Conservation (phyloP, 2,888 invertebrate species). For the Agrochola litura region DNA sequence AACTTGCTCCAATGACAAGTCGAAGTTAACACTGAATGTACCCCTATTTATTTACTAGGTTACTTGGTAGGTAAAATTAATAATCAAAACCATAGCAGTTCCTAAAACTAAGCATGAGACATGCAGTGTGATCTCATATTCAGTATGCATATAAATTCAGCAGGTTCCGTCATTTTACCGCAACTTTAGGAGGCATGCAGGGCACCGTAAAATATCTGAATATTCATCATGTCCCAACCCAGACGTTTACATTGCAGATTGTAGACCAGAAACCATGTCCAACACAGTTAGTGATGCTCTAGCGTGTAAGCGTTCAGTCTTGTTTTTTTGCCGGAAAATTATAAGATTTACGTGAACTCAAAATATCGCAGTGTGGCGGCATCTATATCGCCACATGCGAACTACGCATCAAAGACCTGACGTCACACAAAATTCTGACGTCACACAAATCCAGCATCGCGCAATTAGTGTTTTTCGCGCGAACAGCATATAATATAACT, state of each 20-base stretch:
- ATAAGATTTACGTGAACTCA: not conserved
- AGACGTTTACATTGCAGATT: slow-evolving; percentile 51
- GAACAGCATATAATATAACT: too few relatives aligned
- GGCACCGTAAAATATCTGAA: slow-evolving; percentile 38
- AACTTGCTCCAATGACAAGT: not conserved
- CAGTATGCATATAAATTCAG: slow-evolving; percentile 8
- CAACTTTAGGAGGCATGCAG: not conserved
- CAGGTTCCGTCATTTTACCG: not conserved
- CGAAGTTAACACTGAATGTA: not conserved
- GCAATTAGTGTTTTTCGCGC: too few relatives aligned
- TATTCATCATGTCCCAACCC: slow-evolving; percentile 32
- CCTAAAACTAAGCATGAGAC: not conserved
- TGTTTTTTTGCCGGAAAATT: not conserved
- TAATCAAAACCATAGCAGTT: not conserved
- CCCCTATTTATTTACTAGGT: not conserved
- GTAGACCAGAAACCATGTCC: slow-evolving; percentile 11
- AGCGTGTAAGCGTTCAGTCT: not conserved
- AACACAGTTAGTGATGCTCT: slow-evolving; percentile 21
- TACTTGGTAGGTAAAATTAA: not conserved
- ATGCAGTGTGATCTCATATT: slow-evolving; percentile 8
- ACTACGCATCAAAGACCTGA: too few relatives aligned
- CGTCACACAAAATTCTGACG: too few relatives aligned
- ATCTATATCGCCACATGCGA: too few relatives aligned
- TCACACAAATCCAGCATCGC: too few relatives aligned
- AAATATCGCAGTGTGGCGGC: not conserved